Evolutionary conservation across 1,140 invertebrate species (phyloP), one percentile per base, ranked within the genome.

Genomic region (Drosophila bocqueti): DNA sequence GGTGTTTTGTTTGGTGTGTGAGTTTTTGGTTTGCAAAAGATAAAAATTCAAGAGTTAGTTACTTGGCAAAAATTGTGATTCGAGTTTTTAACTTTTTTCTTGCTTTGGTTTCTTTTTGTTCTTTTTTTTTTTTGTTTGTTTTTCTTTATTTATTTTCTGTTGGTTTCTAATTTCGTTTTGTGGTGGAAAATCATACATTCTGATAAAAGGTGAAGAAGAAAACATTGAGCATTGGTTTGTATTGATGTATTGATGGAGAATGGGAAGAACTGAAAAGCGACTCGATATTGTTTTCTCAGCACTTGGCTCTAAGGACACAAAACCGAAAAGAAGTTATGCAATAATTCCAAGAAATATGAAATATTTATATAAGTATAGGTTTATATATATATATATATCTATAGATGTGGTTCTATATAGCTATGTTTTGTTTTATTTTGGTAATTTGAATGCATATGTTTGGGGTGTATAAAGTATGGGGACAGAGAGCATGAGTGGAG

Each of bases 21-120:
- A 31, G 24, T 24, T 58, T 55, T 67, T 47, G 31, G 38, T 47
- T 68, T 71, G 83, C 64, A 80, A 81, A 81, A 89, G 61, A 89
- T 57, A 89, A 68, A 84, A 79, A 47, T 34, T 49, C 45, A 45
- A 63, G 63, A 84, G 69, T 89, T 89, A 89, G 80, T 87, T 68
- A 65, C 63, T 42, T 76, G 76, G 76, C 42, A 40, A 50, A 58
- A 69, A 40, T 49, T 49, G 49, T 40, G 40, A 40, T 60, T 54
- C 9, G 29, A 49, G 43, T 38, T 65, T 69, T 71, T 0, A n/a
- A 31, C 18, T 55, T 52, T 29, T 61, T 79, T 76, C 38, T 57
- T 64, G 46, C 63, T 60, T 34, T 47, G 47, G 49, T 57, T 68
- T 52, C 34, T 21, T 18, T 62, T 63, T 45, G 15, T 26, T 52